Evolutionary conservation across 2,797 vertebrate genomes (phyloP).

Genomic region (Lycodopsis pacificus): DNA sequence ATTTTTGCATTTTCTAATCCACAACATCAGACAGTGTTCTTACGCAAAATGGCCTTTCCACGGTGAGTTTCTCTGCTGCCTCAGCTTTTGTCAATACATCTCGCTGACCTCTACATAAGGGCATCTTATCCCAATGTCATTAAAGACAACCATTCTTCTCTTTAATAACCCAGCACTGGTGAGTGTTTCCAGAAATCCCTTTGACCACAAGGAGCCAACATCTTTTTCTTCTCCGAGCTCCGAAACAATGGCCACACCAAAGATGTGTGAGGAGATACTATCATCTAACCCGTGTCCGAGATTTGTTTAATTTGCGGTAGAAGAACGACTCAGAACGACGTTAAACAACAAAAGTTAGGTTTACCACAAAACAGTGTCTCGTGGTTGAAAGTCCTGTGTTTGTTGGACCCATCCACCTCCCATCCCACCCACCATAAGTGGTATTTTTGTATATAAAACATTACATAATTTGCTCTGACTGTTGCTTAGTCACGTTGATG

Average conservation of each 20-base stretch:
- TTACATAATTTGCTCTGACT: too few relatives aligned
- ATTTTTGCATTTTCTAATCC: slow-evolving; percentile 8
- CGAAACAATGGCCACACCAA: background rate
- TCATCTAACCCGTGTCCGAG: too few relatives aligned
- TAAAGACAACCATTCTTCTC: slow-evolving; percentile 46
- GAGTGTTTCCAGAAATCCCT: slow-evolving; percentile 11
- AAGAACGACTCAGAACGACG: background rate
- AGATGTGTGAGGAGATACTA: too few relatives aligned
- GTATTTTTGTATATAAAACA: too few relatives aligned
- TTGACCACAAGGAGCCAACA: background rate
- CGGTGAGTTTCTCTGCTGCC: slow-evolving; percentile 30
- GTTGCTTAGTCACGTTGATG: too few relatives aligned
- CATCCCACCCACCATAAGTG: too few relatives aligned
- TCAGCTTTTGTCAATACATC: slow-evolving; percentile 45
- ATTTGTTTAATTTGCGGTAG: background rate
- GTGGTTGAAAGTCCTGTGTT: background rate
- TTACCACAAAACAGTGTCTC: too few relatives aligned
- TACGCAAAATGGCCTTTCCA: slow-evolving; percentile 25
- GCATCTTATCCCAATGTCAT: slow-evolving; percentile 48
- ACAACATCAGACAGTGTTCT: slow-evolving; percentile 13
- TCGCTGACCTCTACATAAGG: slow-evolving; percentile 44
- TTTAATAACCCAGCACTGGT: slow-evolving; percentile 27
- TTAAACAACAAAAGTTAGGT: background rate
- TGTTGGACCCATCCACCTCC: too few relatives aligned
- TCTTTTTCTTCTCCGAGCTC: background rate